Percentiles rank a stretch among this genome's conserved stretches.
These are phyloP conservation scores for Sinocyclocheilus maitianheensis DNA, from an alignment of 2,113 vertebrate genomes.

Conservation along the genomic window DNA sequence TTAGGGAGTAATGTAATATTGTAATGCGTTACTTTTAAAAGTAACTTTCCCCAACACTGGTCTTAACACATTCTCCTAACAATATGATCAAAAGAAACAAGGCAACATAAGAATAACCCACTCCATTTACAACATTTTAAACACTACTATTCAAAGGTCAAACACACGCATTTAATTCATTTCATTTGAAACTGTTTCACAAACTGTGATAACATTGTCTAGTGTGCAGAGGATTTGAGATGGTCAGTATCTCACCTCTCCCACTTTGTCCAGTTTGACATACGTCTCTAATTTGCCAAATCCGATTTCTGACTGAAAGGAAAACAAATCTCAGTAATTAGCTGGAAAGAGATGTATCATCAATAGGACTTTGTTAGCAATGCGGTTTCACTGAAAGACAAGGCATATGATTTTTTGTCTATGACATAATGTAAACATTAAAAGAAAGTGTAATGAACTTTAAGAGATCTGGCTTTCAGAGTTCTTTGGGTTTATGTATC, in stretches of 20 bases:
- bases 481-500: not conserved
- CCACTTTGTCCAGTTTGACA: slow-evolving; percentile 81
- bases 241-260: slow-evolving; percentile 71
- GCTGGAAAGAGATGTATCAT: not conserved
- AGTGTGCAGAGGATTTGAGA: not conserved
- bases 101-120: not conserved
- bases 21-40: too few relatives aligned
- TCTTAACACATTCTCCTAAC: too few relatives aligned
- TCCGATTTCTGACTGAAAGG: slow-evolving; percentile 78
- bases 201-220: not conserved
- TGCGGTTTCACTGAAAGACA: not conserved
- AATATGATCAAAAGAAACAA: not conserved
- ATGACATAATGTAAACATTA: not conserved
- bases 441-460: not conserved
- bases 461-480: not conserved
- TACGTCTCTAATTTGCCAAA: slow-evolving; percentile 82
- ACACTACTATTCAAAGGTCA: not conserved
- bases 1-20: not conserved
- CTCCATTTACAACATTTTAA: not conserved
- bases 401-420: not conserved
- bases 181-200: not conserved
- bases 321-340: slow-evolving; percentile 27
- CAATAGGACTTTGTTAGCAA: not conserved
- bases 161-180: not conserved
- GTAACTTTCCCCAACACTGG: too few relatives aligned